Percentiles rank a stretch among this genome's conserved stretches.
phyloP scores from a whole-genome alignment of 1,140 invertebrate genomes.

The Heliconius nattereri region DNA sequence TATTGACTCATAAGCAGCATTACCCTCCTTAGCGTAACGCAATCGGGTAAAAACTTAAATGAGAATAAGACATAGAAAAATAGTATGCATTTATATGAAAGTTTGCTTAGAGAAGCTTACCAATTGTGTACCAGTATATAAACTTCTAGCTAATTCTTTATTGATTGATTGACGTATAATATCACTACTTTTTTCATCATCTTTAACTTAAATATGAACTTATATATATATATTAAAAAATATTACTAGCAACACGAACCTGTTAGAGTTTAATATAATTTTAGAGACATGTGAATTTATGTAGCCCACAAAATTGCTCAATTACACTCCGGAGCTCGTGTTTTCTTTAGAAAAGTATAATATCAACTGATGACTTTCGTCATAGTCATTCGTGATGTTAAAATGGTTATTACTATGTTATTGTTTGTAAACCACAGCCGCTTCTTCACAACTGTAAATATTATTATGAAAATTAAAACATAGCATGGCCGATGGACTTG shows the following conservation, averaged over 20 bases:
- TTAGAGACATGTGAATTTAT: neutral
- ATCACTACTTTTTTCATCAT: no score
- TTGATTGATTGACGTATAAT: no score
- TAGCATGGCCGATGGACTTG: neutral
- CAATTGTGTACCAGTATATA: no score
- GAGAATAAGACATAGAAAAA: no score
- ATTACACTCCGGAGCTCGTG: slow-evolving; percentile 38
- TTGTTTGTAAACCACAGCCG: slow-evolving; percentile 69
- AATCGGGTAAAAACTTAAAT: no score
- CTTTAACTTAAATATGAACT: no score
- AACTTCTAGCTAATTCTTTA: no score
- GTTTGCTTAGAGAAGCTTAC: no score
- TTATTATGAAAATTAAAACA: slow-evolving; percentile 9
- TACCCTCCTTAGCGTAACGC: no score
- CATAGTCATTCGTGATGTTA: slow-evolving; percentile 20
- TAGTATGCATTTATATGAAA: no score
- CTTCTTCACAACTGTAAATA: slow-evolving; percentile 45
- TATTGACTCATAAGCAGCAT: no score
- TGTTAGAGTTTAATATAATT: neutral
- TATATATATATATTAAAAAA: no score
- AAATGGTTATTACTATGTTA: slow-evolving; percentile 54
- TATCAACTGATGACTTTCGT: slow-evolving; percentile 48
- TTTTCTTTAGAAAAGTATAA: slow-evolving; percentile 53
- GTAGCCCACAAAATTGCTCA: slow-evolving; percentile 33
- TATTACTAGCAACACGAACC: neutral